These are phyloP conservation scores for Brachionus manjavacas DNA, from an alignment of 1,140 invertebrate species.

Conservation along the genomic window DNA sequence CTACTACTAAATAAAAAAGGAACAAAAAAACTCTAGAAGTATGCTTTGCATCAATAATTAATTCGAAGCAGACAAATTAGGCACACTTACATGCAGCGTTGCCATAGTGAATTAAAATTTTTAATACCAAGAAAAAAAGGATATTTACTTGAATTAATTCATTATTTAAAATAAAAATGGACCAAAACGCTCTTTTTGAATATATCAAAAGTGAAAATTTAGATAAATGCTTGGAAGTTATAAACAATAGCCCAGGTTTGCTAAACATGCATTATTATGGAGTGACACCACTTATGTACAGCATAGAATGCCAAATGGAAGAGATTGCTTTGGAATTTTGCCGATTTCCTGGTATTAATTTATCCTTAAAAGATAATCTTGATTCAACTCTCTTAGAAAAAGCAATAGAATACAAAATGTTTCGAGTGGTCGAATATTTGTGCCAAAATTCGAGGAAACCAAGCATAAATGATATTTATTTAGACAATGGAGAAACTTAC, in stretches of 20 bases:
- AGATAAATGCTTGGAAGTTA: background rate
- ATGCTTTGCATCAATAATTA: background rate
- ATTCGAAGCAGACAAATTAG: background rate
- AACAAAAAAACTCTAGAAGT: background rate
- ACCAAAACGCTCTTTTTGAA: background rate
- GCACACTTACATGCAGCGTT: background rate
- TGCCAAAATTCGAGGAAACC: background rate
- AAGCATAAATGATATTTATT: background rate
- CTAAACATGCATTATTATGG: slow-evolving; percentile 22
- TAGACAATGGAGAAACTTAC: slow-evolving; percentile 14
- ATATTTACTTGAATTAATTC: background rate
- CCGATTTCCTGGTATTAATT: background rate
- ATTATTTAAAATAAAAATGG: slow-evolving; percentile 10
- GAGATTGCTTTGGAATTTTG: slow-evolving; percentile 32
- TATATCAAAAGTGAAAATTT: background rate
- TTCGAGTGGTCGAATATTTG: background rate
- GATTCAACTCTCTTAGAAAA: slow-evolving; percentile 23
- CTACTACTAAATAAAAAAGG: background rate
- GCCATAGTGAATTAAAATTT: background rate
- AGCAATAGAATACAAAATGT: slow-evolving; percentile 31
- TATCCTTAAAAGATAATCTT: background rate
- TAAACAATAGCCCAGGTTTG: background rate
- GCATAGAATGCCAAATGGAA: slow-evolving; percentile 29
- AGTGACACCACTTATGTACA: slow-evolving; percentile 13
- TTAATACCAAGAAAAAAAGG: no score